Evolutionary conservation across 2,888 invertebrate species (phyloP).

Genomic region (Leucophenga maculata): DNA sequence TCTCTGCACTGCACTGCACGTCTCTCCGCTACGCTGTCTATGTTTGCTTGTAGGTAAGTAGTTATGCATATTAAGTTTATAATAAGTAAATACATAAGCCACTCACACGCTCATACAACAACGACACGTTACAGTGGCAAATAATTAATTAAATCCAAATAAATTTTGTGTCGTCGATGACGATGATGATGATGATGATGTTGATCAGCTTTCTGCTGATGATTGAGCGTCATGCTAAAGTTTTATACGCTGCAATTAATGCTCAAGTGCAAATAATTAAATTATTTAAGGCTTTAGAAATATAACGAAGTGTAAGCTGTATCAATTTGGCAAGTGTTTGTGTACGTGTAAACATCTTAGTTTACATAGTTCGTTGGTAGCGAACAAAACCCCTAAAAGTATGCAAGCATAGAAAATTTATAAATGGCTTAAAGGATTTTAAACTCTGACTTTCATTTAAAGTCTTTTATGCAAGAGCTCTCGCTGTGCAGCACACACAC

Average conservation of each 20-base stretch:
- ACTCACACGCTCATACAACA: conserved; percentile 10
- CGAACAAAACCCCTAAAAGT: no score
- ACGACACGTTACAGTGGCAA: no score
- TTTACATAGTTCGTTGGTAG: no score
- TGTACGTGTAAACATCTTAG: background rate
- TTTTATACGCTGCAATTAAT: conserved; percentile 18
- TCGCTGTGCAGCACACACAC: no score
- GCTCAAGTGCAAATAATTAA: conserved; percentile 22
- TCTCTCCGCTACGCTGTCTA: background rate
- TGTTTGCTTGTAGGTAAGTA: background rate
- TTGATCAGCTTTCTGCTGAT: background rate
- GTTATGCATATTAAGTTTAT: conserved; percentile 4
- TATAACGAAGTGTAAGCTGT: no score
- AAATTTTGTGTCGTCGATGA: background rate
- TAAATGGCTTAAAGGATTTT: no score
- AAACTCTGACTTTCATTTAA: no score
- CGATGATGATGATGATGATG: background rate
- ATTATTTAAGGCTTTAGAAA: conserved; percentile 5
- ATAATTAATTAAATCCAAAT: conserved; percentile 21
- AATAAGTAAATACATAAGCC: conserved; percentile 13
- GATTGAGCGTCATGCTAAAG: background rate
- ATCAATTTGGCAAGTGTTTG: no score
- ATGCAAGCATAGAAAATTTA: no score
- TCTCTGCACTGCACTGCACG: background rate
- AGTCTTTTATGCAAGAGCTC: no score